These are phyloP conservation scores for Micoletzkya japonica DNA, from an alignment of 2,888 invertebrate genomes.

Conservation along the genomic window DNA sequence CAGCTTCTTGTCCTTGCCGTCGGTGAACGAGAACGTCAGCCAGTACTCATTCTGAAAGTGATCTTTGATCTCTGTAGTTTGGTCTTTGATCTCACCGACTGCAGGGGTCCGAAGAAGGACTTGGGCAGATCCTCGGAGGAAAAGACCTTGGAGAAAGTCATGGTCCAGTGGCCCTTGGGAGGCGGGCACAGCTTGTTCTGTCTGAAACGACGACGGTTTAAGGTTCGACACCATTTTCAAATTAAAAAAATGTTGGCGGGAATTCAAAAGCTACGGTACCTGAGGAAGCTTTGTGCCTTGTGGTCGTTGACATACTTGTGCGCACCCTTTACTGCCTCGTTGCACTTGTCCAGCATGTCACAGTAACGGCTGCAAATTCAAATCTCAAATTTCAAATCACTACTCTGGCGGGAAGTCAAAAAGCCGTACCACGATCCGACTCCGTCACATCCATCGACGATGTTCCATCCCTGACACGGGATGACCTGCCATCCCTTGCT, in stretches of 20 bases:
- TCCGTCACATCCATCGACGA: conserved; percentile 63
- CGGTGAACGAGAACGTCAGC: conserved; percentile 64
- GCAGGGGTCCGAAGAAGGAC: conserved; percentile 63
- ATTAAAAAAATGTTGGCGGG: not conserved
- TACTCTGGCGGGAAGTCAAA: not conserved
- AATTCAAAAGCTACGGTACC: conserved; percentile 8
- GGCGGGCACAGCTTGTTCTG: conserved; percentile 58
- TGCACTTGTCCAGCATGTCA: conserved; percentile 63
- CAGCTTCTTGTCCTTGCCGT: conserved; percentile 59
- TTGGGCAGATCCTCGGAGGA: conserved; percentile 63
- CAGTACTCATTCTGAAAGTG: conserved; percentile 63
- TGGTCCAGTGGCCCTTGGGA: conserved; percentile 63
- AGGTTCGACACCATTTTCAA: not conserved
- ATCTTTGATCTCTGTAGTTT: not conserved
- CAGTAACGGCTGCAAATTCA: conserved; percentile 58
- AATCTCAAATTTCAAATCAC: not conserved
- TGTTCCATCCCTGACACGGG: conserved; percentile 64
- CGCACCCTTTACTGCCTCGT: conserved; percentile 62
- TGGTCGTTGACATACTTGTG: conserved; percentile 61
- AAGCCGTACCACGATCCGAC: conserved; percentile 60
- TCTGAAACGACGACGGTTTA: conserved; percentile 24
- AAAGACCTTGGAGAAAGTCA: conserved; percentile 64
- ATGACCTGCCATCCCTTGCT: conserved; percentile 64
- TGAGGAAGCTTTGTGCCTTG: conserved; percentile 57
- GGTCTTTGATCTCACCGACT: conserved; percentile 60